phyloP scores from a whole-genome alignment of 2,888 invertebrate species.

The Congeria kusceri region DNA sequence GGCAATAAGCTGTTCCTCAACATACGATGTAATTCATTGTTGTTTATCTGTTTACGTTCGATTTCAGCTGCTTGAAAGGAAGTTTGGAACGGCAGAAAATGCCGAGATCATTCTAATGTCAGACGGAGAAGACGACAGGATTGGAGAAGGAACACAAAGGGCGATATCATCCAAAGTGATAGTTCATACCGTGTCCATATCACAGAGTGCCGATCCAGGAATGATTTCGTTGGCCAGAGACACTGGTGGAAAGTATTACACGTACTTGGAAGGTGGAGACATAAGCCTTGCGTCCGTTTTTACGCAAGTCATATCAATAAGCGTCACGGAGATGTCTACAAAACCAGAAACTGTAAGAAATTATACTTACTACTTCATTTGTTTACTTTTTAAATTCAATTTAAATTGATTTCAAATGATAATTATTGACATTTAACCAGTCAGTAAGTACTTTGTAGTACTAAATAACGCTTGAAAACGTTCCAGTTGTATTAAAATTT shows the following conservation, averaged over 20 bases:
- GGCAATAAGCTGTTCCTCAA: too few species aligned
- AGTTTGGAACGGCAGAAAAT: background rate
- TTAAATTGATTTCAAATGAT: too few species aligned
- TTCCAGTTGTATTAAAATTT: too few species aligned
- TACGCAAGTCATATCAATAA: background rate
- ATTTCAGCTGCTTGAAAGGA: background rate
- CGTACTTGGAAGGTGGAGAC: slow-evolving; percentile 9
- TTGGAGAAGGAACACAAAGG: background rate
- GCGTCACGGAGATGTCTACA: background rate
- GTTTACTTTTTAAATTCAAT: too few species aligned
- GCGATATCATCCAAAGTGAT: background rate
- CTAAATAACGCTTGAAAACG: too few species aligned
- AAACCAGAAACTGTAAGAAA: too few species aligned
- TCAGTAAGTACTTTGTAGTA: too few species aligned
- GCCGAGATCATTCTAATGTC: slow-evolving; percentile 22
- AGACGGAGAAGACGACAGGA: slow-evolving; percentile 9
- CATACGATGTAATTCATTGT: too few species aligned
- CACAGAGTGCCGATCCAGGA: slow-evolving; percentile 14
- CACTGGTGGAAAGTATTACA: slow-evolving; percentile 18
- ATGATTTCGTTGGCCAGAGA: slow-evolving; percentile 2
- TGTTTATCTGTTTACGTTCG: too few species aligned
- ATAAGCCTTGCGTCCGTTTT: slow-evolving; percentile 6
- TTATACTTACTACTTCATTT: too few species aligned
- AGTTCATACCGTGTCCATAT: slow-evolving; percentile 19
- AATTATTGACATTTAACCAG: too few species aligned